A percentile compares a stretch with the other conserved stretches of the same genome.
phyloP scores from a whole-genome alignment of 2,888 invertebrate species.

The Drosophila robusta region DNA sequence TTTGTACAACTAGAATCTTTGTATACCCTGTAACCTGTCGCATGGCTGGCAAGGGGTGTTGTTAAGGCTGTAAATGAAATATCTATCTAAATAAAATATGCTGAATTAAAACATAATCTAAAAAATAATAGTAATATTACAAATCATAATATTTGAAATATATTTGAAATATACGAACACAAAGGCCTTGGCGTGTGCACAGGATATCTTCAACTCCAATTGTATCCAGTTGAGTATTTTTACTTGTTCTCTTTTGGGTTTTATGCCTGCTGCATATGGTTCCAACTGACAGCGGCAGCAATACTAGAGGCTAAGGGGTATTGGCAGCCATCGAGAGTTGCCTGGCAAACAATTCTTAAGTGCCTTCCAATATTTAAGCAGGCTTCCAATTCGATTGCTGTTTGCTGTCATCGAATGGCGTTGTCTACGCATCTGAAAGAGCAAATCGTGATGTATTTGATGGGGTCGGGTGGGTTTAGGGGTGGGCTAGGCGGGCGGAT shows the following conservation, averaged over 20 bases:
- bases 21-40: conserved; percentile 38
- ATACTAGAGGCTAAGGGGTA: conserved; percentile 41
- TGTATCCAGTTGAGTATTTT: background rate
- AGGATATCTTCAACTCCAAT: conserved; percentile 7
- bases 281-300: conserved; percentile 32
- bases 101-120: no score
- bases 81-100: no score
- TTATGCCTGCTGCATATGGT: conserved; percentile 53
- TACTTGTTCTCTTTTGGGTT: conserved; percentile 41
- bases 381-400: conserved; percentile 71
- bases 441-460: conserved; percentile 25
- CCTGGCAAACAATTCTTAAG: conserved; percentile 67
- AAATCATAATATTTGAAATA: background rate
- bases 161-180: background rate
- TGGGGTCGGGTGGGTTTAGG: background rate
- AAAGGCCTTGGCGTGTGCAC: background rate
- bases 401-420: conserved; percentile 67
- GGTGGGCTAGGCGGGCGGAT: background rate
- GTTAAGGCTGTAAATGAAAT: no score
- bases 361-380: conserved; percentile 73
- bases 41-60: background rate
- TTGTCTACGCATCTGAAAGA: conserved; percentile 62
- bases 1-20: conserved; percentile 22
- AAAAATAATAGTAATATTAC: no score
- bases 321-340: conserved; percentile 56